These are phyloP conservation scores for Sycobia sp. DNA, from an alignment of 1,140 invertebrate species.

Conservation along the genomic window DNA sequence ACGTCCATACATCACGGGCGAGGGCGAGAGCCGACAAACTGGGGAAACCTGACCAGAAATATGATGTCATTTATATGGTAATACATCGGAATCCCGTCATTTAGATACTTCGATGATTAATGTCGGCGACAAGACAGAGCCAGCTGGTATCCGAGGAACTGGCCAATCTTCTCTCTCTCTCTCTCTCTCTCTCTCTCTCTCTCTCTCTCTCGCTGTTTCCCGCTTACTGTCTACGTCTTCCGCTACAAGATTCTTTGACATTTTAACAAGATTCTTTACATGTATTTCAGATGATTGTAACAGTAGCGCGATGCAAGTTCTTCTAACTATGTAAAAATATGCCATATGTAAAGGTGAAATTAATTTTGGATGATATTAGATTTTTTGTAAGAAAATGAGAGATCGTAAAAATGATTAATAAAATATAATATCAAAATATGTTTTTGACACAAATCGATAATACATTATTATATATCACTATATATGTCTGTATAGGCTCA, in stretches of 20 bases:
- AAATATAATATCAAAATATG: no score
- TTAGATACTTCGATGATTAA: slow-evolving; percentile 70
- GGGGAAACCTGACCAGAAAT: slow-evolving; percentile 68
- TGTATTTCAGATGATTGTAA: no score
- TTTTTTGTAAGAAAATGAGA: no score
- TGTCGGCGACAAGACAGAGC: slow-evolving; percentile 58
- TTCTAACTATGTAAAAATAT: no score
- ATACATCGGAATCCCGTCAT: slow-evolving; percentile 71
- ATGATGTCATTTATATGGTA: slow-evolving; percentile 73
- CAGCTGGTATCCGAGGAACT: slow-evolving; percentile 16
- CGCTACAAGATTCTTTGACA: slow-evolving; percentile 14
- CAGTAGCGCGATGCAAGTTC: no score
- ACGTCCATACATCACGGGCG: slow-evolving; percentile 61
- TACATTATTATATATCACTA: no score
- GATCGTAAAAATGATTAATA: no score
- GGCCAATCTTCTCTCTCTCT: not conserved
- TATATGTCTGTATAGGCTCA: no score
- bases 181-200: not conserved
- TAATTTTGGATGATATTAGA: no score
- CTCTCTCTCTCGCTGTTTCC: not conserved
- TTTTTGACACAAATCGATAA: no score
- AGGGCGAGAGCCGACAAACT: slow-evolving; percentile 60
- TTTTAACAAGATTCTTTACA: slow-evolving; percentile 26
- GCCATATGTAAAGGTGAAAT: no score
- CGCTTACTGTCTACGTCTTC: not conserved